Evolutionary conservation across 2,888 invertebrate genomes (phyloP).

Genomic region (Drosophila lacicola): DNA sequence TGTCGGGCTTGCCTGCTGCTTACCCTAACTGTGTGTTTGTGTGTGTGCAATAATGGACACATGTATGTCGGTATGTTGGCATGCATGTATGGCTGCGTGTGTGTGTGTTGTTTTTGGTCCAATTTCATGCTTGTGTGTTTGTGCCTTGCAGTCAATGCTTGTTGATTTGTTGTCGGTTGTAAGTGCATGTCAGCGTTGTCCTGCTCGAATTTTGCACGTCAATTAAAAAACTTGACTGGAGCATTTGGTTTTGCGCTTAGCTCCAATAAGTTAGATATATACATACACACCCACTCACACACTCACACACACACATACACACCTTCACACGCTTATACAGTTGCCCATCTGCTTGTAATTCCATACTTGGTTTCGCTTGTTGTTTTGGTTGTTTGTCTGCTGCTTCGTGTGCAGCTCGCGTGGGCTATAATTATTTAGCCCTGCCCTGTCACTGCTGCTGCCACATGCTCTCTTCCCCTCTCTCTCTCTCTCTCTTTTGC

Average conservation of each 20-base stretch:
- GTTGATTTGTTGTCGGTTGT: constrained; percentile 68
- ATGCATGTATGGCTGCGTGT: constrained; percentile 28
- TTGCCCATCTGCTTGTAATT: constrained; percentile 46
- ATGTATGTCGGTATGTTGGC: not conserved
- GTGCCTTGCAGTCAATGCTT: constrained; percentile 50
- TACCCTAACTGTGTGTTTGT: not conserved
- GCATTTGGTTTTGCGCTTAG: constrained; percentile 34
- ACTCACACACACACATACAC: constrained; percentile 5
- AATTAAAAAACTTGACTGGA: constrained; percentile 67
- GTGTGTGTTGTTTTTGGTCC: constrained; percentile 26
- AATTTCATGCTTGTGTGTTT: constrained; percentile 27
- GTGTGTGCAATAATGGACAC: too few relatives aligned
- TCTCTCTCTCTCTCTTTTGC: not conserved
- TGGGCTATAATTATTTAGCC: constrained; percentile 78
- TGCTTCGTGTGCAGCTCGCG: constrained; percentile 68
- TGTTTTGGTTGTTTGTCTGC: constrained; percentile 58
- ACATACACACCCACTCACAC: constrained; percentile 8
- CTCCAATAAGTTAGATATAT: constrained; percentile 8
- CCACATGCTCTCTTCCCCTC: not conserved
- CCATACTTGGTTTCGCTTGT: constrained; percentile 52
- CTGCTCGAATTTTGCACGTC: constrained; percentile 61
- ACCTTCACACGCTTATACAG: constrained; percentile 8
- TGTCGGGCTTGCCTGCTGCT: constrained; percentile 8
- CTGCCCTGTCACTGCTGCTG: constrained; percentile 67
- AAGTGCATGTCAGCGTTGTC: constrained; percentile 30